These are phyloP conservation scores for Ecdyonurus torrentis DNA, from an alignment of 2,888 invertebrate genomes.

Conservation along the genomic window DNA sequence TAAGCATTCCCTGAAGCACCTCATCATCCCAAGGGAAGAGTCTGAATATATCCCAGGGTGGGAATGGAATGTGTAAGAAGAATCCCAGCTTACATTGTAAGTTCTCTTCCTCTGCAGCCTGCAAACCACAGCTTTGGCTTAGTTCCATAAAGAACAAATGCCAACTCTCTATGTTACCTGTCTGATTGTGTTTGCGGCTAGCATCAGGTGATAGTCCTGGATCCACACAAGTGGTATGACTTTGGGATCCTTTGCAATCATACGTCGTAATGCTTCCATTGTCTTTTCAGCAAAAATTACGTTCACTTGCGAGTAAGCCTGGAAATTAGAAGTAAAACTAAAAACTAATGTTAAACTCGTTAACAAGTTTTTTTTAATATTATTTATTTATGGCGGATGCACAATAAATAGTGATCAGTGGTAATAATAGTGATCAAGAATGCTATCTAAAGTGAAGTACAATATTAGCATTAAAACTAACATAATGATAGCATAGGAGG, in stretches of 20 bases:
- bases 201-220: slow-evolving; percentile 34
- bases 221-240: slow-evolving; percentile 31
- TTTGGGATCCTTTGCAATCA: slow-evolving; percentile 19
- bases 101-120: slow-evolving; percentile 24
- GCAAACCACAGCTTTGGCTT: slow-evolving; percentile 7
- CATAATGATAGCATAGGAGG: too few species aligned
- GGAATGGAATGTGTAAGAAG: slow-evolving; percentile 35
- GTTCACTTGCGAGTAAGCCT: slow-evolving; percentile 25
- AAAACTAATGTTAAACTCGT: too few species aligned
- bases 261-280: slow-evolving; percentile 21
- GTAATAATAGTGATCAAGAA: too few species aligned
- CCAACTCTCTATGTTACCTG: slow-evolving; percentile 17
- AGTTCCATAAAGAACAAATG: slow-evolving; percentile 5
- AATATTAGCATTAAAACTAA: neutral
- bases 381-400: too few species aligned
- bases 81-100: slow-evolving; percentile 28
- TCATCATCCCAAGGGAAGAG: slow-evolving; percentile 30
- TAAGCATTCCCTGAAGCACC: slow-evolving; percentile 30
- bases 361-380: too few species aligned
- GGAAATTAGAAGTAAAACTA: slow-evolving; percentile 5
- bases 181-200: slow-evolving; percentile 29
- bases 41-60: slow-evolving; percentile 30
- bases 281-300: slow-evolving; percentile 24
- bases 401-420: too few species aligned
- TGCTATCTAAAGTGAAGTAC: neutral